These are phyloP conservation scores for Montifringilla adamsi DNA, from an alignment of 2,113 vertebrate genomes.

Conservation along the genomic window DNA sequence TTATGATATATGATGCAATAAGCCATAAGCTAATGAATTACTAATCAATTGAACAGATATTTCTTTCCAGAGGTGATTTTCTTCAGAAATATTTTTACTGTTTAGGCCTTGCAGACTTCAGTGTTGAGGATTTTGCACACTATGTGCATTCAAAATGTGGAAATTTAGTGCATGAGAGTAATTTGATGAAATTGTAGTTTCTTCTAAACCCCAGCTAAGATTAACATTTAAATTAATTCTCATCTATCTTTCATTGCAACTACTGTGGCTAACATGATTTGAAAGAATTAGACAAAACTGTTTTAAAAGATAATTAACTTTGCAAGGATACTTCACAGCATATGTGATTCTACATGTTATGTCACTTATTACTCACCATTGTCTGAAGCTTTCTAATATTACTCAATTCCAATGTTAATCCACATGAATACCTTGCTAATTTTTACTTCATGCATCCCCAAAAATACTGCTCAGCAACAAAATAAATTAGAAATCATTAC, in stretches of 20 bases:
- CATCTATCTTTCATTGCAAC: neutral
- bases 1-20: neutral
- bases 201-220: neutral
- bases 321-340: neutral
- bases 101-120: neutral
- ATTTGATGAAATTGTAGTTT: neutral
- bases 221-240: neutral
- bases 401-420: neutral
- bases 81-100: neutral
- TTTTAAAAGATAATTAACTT: neutral
- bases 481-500: neutral
- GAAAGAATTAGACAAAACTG: neutral
- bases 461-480: neutral
- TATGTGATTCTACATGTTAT: neutral
- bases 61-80: neutral
- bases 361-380: neutral
- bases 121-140: neutral
- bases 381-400: neutral
- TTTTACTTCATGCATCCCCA: neutral
- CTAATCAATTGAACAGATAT: neutral
- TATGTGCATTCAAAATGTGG: neutral
- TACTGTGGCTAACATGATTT: neutral
- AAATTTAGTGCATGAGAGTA: neutral
- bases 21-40: neutral
- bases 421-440: neutral